Base-by-base conservation (phyloP, 1,140 invertebrate species). In the Euura lappo region DNA sequence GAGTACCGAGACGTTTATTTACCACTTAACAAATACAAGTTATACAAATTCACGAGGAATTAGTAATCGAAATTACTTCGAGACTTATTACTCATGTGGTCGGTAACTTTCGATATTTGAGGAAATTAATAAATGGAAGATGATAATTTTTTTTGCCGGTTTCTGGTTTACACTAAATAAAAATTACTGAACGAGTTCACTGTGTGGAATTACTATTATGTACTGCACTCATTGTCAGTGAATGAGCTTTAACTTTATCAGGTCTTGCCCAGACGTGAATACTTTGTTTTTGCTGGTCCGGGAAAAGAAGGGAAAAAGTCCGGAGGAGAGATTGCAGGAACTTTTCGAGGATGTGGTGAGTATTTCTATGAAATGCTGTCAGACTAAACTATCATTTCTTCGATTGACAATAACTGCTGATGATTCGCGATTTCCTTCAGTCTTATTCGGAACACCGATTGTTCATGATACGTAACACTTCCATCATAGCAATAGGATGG, bases 201-300 rank as follows among this genome's bases (percentile, higher is more conserved):
- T 28, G 28, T 28, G 28, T 28, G 28, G 28, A 28, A 28, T 28
- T 28, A 28, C 28, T 28, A 28, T 28, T 28, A 28, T 28, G 28
- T 28, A 28, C 28, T 28, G 28, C 28, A 1, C 28, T 28, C 1
- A 28, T 28, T 28, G 28, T 28, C 13, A 3, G 13, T 11, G 4
- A 60, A 3, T 60, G 13, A 60, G 13, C 51, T 11, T 5, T 5
- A 0, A 68, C 64, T 76, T 84, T 79, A 10, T 80, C 28, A 91
- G 93, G 80, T 92, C 90, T 69, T 95, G 94, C 83, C 90, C 92
- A n/a, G 88, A 90, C 13, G 75, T 95, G 3, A 86, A 85, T 46
- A 91, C 86, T 69, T 79, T 96, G 7, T 95, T 93, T 75, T 78
- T 95, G 46, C 80, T 95, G 2, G 89, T 94, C 45, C 85, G 94